Percentiles rank a stretch among this genome's conserved stretches.
phyloP scores from a whole-genome alignment of 2,888 invertebrate genomes.

The Achlya flavicornis region DNA sequence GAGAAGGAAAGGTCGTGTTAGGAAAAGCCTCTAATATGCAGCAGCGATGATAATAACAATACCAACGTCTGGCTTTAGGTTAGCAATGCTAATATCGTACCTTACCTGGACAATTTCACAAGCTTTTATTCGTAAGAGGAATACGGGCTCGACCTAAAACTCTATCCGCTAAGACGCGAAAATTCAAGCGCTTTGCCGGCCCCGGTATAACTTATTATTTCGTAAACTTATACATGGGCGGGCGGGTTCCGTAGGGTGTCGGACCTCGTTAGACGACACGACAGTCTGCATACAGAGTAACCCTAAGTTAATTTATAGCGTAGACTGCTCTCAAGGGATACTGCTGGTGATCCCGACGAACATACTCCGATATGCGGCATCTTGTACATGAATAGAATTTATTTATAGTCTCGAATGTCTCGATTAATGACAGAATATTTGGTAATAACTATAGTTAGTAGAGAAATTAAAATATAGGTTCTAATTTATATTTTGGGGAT shows the following conservation, averaged over 20 bases:
- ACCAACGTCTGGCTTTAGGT: too few relatives aligned
- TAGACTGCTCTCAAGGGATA: slow-evolving; percentile 59
- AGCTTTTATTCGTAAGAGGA: not conserved
- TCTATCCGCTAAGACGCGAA: slow-evolving; percentile 36
- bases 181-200: slow-evolving; percentile 43
- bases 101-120: not conserved
- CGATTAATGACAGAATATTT: slow-evolving; percentile 24
- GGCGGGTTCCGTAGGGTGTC: slow-evolving; percentile 56
- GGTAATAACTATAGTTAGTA: not conserved
- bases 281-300: slow-evolving; percentile 79
- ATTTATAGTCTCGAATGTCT: slow-evolving; percentile 40
- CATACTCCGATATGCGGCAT: slow-evolving; percentile 64
- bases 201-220: slow-evolving; percentile 49
- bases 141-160: not conserved
- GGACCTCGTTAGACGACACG: slow-evolving; percentile 70
- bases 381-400: slow-evolving; percentile 56
- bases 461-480: too few relatives aligned
- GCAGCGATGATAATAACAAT: too few relatives aligned
- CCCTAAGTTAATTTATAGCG: slow-evolving; percentile 78
- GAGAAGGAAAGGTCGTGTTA: too few relatives aligned
- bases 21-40: too few relatives aligned
- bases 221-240: slow-evolving; percentile 54
- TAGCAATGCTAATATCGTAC: not conserved
- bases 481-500: too few relatives aligned
- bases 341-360: slow-evolving; percentile 61